Conservation (phyloP, 1,140 invertebrate genomes). For the Dinoponera quadriceps region DNA sequence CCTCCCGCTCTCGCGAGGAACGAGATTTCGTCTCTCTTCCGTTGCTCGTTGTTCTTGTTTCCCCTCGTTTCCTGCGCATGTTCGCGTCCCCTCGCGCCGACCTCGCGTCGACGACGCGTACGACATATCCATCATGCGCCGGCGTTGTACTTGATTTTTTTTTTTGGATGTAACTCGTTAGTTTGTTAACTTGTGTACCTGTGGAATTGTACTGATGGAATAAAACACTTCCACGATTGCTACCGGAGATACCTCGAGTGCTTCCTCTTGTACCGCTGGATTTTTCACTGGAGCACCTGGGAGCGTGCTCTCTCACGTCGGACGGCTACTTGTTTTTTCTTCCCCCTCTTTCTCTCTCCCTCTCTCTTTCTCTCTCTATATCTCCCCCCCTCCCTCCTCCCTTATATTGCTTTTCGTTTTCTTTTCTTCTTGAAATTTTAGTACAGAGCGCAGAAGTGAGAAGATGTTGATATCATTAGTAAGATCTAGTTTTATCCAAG, state of each 20-base stretch:
- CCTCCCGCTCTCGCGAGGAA: too few relatives aligned
- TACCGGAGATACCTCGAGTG: not conserved
- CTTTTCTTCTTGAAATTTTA: too few relatives aligned
- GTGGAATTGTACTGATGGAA: slow-evolving; percentile 57
- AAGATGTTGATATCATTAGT: too few relatives aligned
- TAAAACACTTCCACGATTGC: slow-evolving; percentile 56
- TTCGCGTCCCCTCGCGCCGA: not conserved
- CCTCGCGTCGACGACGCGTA: not conserved
- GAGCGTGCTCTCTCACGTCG: too few relatives aligned
- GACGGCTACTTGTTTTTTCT: too few relatives aligned
- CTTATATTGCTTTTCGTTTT: too few relatives aligned
- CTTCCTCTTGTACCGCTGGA: not conserved
- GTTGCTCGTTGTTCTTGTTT: not conserved
- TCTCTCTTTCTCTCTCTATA: too few relatives aligned
- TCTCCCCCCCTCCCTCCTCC: too few relatives aligned
- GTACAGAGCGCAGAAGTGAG: too few relatives aligned
- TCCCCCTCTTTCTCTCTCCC: too few relatives aligned
- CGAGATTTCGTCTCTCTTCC: not conserved
- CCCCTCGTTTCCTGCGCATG: not conserved
- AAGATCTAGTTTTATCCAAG: too few relatives aligned
- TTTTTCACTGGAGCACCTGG: too few relatives aligned
- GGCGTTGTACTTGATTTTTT: slow-evolving; percentile 6
- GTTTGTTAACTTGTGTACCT: slow-evolving; percentile 33
- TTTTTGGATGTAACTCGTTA: not conserved
- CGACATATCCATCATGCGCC: not conserved